Evolutionary conservation across 2,797 vertebrate species (phyloP).

Genomic region (Onychomys torridus): DNA sequence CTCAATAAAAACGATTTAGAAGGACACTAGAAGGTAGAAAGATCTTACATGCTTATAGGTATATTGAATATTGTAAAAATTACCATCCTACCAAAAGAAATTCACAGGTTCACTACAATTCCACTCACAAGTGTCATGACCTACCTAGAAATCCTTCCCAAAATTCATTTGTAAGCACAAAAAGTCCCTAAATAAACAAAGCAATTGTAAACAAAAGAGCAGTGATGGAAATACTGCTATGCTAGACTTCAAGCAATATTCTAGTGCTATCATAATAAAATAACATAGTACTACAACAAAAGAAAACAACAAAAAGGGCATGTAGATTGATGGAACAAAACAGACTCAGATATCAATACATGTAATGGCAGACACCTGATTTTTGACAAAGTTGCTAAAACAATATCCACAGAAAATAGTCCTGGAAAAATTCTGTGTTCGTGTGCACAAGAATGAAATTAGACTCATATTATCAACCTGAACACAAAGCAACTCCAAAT

Average conservation of each 20-base stretch:
- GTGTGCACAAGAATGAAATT: background rate
- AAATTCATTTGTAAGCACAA: background rate
- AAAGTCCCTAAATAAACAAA: background rate
- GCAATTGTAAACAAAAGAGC: background rate
- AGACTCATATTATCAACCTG: background rate
- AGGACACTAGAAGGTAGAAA: background rate
- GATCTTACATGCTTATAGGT: background rate
- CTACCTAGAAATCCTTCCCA: background rate
- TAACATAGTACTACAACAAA: background rate
- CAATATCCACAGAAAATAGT: background rate
- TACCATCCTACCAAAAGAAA: background rate
- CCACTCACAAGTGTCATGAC: background rate
- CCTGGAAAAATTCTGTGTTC: background rate
- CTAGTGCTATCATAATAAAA: background rate
- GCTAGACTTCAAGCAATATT: background rate
- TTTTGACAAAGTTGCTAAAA: background rate
- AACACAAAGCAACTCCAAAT: background rate
- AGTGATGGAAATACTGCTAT: background rate
- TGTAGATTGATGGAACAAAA: background rate
- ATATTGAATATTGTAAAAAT: background rate
- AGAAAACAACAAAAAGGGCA: background rate
- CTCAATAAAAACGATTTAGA: background rate
- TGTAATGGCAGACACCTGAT: background rate
- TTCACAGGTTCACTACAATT: background rate
- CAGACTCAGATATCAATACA: background rate